These are phyloP conservation scores for Lepidurus packardi DNA, from an alignment of 1,140 invertebrate species.

Conservation along the genomic window DNA sequence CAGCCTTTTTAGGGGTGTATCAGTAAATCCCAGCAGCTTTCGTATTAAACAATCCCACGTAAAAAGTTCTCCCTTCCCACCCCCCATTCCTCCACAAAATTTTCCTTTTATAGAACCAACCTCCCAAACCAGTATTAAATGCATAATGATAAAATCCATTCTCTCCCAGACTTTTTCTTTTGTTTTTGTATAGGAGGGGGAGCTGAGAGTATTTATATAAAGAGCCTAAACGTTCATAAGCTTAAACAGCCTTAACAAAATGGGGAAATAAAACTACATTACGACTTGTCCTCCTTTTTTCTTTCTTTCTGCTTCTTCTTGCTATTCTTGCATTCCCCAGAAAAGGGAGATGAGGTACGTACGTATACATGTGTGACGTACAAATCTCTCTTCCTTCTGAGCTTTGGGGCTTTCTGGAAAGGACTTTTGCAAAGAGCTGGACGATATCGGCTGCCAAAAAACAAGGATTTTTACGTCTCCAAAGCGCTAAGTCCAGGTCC, in stretches of 20 bases:
- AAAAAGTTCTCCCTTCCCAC: background rate
- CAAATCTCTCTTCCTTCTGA: background rate
- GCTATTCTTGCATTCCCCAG: background rate
- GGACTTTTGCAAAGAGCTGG: background rate
- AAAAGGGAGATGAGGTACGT: background rate
- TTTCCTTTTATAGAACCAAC: background rate
- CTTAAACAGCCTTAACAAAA: slow-evolving; percentile 10
- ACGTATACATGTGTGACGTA: background rate
- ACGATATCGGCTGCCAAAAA: background rate
- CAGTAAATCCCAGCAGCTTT: background rate
- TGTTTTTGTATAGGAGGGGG: background rate
- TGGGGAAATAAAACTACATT: background rate
- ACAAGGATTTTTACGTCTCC: background rate
- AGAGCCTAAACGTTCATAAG: background rate
- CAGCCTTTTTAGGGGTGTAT: background rate
- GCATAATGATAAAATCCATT: slow-evolving; percentile 11
- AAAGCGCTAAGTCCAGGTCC: background rate
- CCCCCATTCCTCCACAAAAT: background rate
- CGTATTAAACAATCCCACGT: background rate
- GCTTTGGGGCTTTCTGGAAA: background rate
- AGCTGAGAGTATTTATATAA: background rate
- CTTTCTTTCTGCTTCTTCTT: too few relatives aligned
- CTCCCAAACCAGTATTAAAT: background rate
- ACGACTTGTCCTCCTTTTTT: background rate
- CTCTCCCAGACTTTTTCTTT: background rate